Evolutionary conservation across 2,888 invertebrate species (phyloP).

Genomic region (Polylopha cassiicola): DNA sequence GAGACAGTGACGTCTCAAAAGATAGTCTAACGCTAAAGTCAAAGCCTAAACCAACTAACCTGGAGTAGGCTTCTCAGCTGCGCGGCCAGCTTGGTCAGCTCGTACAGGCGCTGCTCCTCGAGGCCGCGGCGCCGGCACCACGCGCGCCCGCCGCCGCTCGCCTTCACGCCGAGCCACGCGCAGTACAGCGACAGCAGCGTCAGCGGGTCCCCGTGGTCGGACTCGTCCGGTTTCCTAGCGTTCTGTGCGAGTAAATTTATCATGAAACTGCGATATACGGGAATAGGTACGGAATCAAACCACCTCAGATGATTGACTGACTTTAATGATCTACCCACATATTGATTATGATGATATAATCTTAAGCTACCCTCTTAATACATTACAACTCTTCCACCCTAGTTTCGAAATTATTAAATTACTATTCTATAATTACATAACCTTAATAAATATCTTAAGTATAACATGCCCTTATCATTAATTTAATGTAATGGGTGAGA

Average conservation of each 20-base stretch:
- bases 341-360: too few species aligned
- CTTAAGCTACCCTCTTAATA: too few species aligned
- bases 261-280: background rate
- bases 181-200: slow-evolving; percentile 91
- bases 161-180: slow-evolving; percentile 91
- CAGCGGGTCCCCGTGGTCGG: slow-evolving; percentile 97
- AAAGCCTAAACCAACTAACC: slow-evolving; percentile 52
- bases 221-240: slow-evolving; percentile 87
- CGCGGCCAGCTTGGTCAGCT: slow-evolving; percentile 93
- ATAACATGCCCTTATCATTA: too few species aligned
- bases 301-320: too few species aligned
- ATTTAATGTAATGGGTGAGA: too few species aligned
- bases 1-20: too few species aligned
- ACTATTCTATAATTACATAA: too few species aligned
- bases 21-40: background rate
- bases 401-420: too few species aligned
- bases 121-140: slow-evolving; percentile 95
- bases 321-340: background rate
- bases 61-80: slow-evolving; percentile 91
- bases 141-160: slow-evolving; percentile 71
- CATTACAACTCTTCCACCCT: too few species aligned
- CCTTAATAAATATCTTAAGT: too few species aligned
- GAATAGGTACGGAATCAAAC: too few species aligned
- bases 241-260: slow-evolving; percentile 61
- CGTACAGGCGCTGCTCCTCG: slow-evolving; percentile 98